Evolutionary conservation across 30 jellyfish, hydroid and myxozoan genomes (phyloP).

Genomic region (Euphysa ruthae): DNA sequence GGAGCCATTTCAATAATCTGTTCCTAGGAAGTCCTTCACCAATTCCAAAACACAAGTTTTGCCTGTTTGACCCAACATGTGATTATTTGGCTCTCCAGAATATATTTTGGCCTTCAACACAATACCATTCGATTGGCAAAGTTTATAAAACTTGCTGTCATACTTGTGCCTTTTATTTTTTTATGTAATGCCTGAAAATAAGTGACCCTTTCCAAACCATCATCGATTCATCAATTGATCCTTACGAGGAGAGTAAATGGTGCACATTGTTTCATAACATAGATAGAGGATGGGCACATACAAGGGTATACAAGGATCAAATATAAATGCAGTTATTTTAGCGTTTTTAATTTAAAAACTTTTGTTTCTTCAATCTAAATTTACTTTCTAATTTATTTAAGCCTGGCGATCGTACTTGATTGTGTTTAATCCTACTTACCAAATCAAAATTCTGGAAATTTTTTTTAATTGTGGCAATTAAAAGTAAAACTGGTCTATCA

Average conservation of each 20-base stretch:
- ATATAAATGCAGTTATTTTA: too few species aligned
- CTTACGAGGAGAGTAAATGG: conserved; percentile 2
- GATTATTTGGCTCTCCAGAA: conserved; percentile 1
- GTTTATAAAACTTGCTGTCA: conserved; percentile 19
- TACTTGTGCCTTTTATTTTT: conserved; percentile 22
- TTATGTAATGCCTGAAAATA: conserved; percentile 22
- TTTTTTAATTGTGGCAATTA: too few species aligned
- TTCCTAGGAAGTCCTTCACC: conserved; percentile 6
- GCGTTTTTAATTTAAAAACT: too few species aligned
- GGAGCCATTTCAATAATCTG: conserved; percentile 2
- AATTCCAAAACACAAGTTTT: conserved; percentile 7
- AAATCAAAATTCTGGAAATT: too few species aligned
- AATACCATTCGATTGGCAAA: conserved; percentile 7
- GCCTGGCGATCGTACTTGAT: too few species aligned
- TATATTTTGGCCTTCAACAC: conserved; percentile 13
- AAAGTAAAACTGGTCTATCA: too few species aligned
- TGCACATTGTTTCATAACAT: background rate
- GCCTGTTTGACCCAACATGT: conserved; percentile 13
- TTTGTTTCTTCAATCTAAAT: too few species aligned
- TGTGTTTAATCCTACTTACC: too few species aligned
- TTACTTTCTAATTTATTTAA: too few species aligned
- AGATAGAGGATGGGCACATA: too few species aligned
- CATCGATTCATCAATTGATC: conserved; percentile 18
- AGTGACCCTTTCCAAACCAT: conserved; percentile 31
- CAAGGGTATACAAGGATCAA: too few species aligned